Evolutionary conservation across 1,140 invertebrate genomes (phyloP).

Genomic region (Drosophila sulfurigaster): DNA sequence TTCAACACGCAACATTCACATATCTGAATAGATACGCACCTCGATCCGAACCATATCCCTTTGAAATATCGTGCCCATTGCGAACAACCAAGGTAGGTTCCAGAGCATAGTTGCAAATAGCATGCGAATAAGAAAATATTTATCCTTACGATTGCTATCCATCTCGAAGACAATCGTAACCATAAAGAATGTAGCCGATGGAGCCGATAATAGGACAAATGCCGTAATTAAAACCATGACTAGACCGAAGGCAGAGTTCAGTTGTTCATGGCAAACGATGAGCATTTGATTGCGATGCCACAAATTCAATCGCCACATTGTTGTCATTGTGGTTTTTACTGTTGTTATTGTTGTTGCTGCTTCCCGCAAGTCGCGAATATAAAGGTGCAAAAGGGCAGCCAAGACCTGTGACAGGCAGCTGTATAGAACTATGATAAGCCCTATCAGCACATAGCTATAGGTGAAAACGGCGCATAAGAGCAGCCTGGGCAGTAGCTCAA

Average conservation of each 20-base stretch:
- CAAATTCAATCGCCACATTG: slow-evolving; percentile 23
- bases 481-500: background rate
- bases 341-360: background rate
- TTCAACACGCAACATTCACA: too few relatives aligned
- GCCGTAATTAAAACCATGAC: slow-evolving; percentile 50
- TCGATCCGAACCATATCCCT: slow-evolving; percentile 51
- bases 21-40: slow-evolving; percentile 31
- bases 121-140: background rate
- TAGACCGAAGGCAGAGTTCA: slow-evolving; percentile 60
- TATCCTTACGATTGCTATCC: background rate
- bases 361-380: slow-evolving; percentile 47
- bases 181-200: slow-evolving; percentile 60
- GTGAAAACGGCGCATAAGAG: slow-evolving; percentile 22
- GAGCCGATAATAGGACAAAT: slow-evolving; percentile 43
- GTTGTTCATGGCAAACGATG: slow-evolving; percentile 48
- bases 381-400: slow-evolving; percentile 39
- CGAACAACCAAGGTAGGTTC: slow-evolving; percentile 48
- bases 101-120: slow-evolving; percentile 35
- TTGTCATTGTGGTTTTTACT: background rate
- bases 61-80: slow-evolving; percentile 39
- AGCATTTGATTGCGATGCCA: slow-evolving; percentile 52
- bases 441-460: slow-evolving; percentile 45
- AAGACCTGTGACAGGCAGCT: slow-evolving; percentile 52
- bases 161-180: slow-evolving; percentile 51
- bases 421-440: slow-evolving; percentile 52